Evolutionary conservation across 2,888 invertebrate genomes (phyloP), one percentile per base, ranked within the genome.

Genomic region (Rapana venosa): DNA sequence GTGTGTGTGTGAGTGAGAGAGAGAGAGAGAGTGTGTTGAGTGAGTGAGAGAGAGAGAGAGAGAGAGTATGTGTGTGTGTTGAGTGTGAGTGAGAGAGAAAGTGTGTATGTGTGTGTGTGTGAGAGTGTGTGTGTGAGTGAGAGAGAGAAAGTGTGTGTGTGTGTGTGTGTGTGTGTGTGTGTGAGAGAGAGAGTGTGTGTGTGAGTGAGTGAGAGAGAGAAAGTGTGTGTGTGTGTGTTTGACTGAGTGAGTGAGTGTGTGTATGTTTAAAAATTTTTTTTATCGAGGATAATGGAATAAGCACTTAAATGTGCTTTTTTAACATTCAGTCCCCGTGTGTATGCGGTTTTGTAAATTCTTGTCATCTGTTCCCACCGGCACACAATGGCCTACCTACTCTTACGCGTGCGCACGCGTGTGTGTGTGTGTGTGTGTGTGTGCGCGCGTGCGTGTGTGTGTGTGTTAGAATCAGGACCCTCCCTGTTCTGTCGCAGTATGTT

Each of bases 101-200:
- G 70, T 70, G 70, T 70, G 70, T 70, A 22, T 70, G 70, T 70
- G 70, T 70, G 70, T 70, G 70, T 70, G 70, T 70, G 70, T 70
- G 70, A 17, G 70, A 17, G 70, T 70, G 70, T 70, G 70, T 70
- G 70, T 70, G 70, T 70, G 70, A 17, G 70, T 70, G 70, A 17
- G 70, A 5, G 22, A 22, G 11, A 22, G 5, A 5, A 17, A 70
- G 11, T 11, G 79, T 79, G 79, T 20, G 32, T 77, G 77, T 77
- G 77, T 77, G 77, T 77, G 77, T 77, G 77, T 77, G 77, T 77
- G 77, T 77, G 6, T 32, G 79, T 79, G 22, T 79, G 22, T 20
- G 32, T 20, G 22, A 22, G 32, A 6, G 32, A 22, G 32, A 22
- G 22, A 22, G 32, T 79, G 79, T 32, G 79, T 79, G 79, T 79